phyloP scores from a whole-genome alignment of 1,140 invertebrate genomes.

The Aplysia californica region DNA sequence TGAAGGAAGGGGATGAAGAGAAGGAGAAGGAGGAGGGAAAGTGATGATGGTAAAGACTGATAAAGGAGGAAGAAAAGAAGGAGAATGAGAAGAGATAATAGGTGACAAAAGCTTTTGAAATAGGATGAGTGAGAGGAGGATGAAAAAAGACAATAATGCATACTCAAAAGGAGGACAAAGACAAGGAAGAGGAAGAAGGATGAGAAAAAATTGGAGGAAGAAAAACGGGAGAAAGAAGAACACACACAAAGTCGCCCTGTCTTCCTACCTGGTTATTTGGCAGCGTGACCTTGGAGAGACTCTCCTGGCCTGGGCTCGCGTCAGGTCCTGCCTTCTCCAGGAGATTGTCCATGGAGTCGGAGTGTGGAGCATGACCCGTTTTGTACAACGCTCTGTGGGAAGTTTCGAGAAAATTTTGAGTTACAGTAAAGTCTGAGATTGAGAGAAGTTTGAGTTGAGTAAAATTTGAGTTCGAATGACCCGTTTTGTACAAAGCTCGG shows the following conservation, averaged over 20 bases:
- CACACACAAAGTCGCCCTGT: background rate
- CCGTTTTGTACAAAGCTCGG: no score
- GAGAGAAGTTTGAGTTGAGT: no score
- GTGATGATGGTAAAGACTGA: no score
- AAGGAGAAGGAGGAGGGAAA: no score
- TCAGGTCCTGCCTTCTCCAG: slow-evolving; percentile 34
- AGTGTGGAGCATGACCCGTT: slow-evolving; percentile 28
- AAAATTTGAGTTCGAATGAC: no score
- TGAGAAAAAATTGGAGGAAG: no score
- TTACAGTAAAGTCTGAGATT: no score
- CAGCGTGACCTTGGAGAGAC: slow-evolving; percentile 87
- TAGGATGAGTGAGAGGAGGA: background rate
- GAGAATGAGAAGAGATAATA: no score
- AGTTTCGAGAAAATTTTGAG: background rate
- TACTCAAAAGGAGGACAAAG: background rate
- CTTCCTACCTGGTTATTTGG: slow-evolving; percentile 82
- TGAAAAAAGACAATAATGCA: background rate
- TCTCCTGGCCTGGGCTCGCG: slow-evolving; percentile 61
- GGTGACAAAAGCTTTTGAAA: background rate
- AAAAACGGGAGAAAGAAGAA: background rate
- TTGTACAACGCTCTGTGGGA: slow-evolving; percentile 31
- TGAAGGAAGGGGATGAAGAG: background rate
- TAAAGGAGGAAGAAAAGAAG: no score
- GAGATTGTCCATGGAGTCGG: slow-evolving; percentile 39
- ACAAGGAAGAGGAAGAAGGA: no score